phyloP scores from a whole-genome alignment of 2,888 invertebrate genomes.

The Patella caerulea region DNA sequence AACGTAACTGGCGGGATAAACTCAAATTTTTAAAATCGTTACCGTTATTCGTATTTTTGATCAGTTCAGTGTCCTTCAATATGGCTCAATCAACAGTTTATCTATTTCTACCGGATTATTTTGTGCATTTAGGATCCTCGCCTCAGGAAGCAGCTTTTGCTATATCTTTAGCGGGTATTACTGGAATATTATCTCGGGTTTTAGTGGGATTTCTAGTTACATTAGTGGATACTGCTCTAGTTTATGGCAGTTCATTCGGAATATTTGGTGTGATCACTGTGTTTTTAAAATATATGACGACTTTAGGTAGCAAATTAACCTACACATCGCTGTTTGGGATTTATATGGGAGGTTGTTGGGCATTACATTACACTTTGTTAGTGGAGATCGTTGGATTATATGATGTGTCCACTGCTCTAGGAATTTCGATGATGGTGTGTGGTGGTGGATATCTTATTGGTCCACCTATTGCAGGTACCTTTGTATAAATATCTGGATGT shows the following conservation, averaged over 20 bases:
- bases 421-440: neutral
- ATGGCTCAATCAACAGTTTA: neutral
- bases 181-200: neutral
- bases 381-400: neutral
- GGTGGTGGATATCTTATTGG: neutral
- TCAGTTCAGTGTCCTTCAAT: neutral
- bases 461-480: neutral
- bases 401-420: neutral
- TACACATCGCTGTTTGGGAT: neutral
- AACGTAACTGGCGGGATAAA: neutral
- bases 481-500: neutral
- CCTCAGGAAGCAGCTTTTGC: neutral
- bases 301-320: neutral
- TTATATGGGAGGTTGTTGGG: neutral
- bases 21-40: neutral
- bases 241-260: neutral
- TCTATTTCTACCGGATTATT: neutral
- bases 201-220: neutral
- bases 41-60: neutral
- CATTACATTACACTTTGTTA: neutral
- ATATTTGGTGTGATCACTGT: neutral
- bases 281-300: neutral
- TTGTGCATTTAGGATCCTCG: neutral
- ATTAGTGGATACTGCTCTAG: neutral
- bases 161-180: neutral